These are phyloP conservation scores for Callyntrura guangdongensis DNA, from an alignment of 2,888 invertebrate species.

Conservation along the genomic window DNA sequence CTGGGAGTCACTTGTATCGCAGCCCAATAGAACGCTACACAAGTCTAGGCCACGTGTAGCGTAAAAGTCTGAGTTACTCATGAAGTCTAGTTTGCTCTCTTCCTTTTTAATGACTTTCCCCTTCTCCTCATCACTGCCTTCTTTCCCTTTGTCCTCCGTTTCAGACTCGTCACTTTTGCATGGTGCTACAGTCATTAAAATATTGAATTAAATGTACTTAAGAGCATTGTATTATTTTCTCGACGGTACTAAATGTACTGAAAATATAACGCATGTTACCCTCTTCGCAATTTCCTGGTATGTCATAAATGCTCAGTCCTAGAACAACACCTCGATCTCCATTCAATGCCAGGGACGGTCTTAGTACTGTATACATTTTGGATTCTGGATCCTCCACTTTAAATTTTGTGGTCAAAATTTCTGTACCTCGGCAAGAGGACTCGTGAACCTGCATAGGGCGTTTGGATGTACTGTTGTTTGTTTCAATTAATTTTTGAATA, in stretches of 20 bases:
- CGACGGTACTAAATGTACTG: neutral
- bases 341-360: constrained; percentile 78
- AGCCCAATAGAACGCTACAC: constrained; percentile 81
- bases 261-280: constrained; percentile 54
- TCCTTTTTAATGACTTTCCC: neutral
- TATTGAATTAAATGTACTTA: neutral
- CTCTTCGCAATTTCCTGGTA: constrained; percentile 81
- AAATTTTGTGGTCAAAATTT: constrained; percentile 59
- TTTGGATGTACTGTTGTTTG: neutral
- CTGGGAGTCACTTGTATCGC: constrained; percentile 58
- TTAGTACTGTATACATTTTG: neutral
- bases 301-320: constrained; percentile 83
- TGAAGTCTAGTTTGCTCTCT: neutral
- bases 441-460: constrained; percentile 59
- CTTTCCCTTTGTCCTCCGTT: constrained; percentile 31
- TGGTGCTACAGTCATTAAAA: constrained; percentile 23
- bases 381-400: constrained; percentile 46
- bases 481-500: constrained; percentile 1
- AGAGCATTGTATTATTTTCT: neutral
- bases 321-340: constrained; percentile 79
- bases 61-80: constrained; percentile 65
- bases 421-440: constrained; percentile 38
- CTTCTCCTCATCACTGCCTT: neutral
- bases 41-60: constrained; percentile 82
- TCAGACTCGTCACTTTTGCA: constrained; percentile 49